Conservation (phyloP, 2,797 vertebrate genomes). For the Aphelocoma californica region DNA sequence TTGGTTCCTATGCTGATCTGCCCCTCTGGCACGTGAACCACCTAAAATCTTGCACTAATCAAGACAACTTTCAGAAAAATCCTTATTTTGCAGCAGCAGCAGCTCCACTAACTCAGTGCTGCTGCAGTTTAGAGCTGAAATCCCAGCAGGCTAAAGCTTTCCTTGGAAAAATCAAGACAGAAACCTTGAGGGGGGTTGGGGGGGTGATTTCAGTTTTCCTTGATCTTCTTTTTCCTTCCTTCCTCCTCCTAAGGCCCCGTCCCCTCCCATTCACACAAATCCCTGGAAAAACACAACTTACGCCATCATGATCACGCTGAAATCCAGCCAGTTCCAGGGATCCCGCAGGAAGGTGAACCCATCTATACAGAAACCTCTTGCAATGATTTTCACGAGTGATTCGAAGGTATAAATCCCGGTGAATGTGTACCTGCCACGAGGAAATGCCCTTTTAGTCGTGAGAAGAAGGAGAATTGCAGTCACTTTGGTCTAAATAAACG, state of each 20-base stretch:
- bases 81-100: not conserved
- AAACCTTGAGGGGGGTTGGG: not conserved
- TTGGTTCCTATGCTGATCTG: not conserved
- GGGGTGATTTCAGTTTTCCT: not conserved
- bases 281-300: slow-evolving; percentile 79
- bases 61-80: not conserved
- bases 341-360: slow-evolving; percentile 97
- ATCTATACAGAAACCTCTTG: slow-evolving; percentile 99
- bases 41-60: not conserved
- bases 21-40: not conserved
- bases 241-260: not conserved
- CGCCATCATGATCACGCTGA: slow-evolving; percentile 99
- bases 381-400: slow-evolving; percentile 97
- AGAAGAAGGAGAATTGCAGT: not conserved
- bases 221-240: not conserved
- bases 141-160: not conserved
- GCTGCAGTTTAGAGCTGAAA: not conserved
- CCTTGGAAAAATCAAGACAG: not conserved
- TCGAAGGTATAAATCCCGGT: slow-evolving; percentile 99
- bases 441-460: not conserved
- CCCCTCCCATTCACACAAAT: fast-evolving
- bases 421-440: slow-evolving; percentile 89
- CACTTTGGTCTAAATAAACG: fast-evolving
- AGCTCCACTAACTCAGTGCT: not conserved
- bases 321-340: slow-evolving; percentile 99